phyloP scores from a whole-genome alignment of 2,797 vertebrate species.

The Rhincodon typus region DNA sequence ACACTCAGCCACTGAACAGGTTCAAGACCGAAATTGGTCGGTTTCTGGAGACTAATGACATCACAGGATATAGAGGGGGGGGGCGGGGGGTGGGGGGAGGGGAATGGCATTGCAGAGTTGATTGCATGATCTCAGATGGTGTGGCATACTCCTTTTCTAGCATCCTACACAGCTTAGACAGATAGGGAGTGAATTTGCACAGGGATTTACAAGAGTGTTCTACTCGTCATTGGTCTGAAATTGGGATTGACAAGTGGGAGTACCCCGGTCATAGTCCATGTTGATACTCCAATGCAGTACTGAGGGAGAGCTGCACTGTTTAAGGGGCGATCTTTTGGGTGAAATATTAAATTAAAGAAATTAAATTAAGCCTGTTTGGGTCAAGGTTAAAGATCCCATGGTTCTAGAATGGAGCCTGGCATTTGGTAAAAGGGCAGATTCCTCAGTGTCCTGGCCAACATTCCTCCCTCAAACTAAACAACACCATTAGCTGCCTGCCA shows the following conservation, averaged over 20 bases:
- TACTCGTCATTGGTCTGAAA: background rate
- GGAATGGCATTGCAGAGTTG: too few relatives aligned
- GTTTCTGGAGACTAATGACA: too few relatives aligned
- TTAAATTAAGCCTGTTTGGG: background rate
- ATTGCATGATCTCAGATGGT: too few relatives aligned
- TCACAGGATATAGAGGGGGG: too few relatives aligned
- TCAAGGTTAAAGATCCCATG: background rate
- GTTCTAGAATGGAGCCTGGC: background rate
- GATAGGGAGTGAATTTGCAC: background rate
- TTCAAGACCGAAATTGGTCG: too few relatives aligned
- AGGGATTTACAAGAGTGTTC: background rate
- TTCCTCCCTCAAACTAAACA: background rate
- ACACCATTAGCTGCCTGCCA: background rate
- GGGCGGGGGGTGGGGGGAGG: too few relatives aligned
- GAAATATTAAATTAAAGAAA: background rate
- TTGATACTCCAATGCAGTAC: background rate
- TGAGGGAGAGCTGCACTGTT: background rate
- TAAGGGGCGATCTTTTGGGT: too few relatives aligned
- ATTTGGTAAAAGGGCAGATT: background rate
- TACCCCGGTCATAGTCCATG: background rate
- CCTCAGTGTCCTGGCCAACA: background rate
- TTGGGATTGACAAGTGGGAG: background rate
- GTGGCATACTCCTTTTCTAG: too few relatives aligned
- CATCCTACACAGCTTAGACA: background rate
- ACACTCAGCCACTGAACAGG: too few relatives aligned